Base-by-base conservation (phyloP, 2,888 invertebrate species). In the Hirtodrosophila alboralis region DNA sequence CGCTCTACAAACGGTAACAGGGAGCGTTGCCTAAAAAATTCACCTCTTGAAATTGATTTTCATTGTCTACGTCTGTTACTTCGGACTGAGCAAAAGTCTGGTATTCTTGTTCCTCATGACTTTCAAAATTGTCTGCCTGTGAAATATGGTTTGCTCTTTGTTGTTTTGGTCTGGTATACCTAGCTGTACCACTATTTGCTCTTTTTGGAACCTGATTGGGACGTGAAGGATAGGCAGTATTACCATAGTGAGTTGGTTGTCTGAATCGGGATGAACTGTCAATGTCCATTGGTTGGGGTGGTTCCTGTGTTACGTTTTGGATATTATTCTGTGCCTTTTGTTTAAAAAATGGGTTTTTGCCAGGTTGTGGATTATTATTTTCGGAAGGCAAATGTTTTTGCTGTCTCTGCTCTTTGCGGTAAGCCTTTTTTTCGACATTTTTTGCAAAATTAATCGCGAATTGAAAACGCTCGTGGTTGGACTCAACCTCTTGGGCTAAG, bases 391-490 rank as follows among this genome's bases (percentile, higher is more conserved):
- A 18, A 18, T 9, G 34, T 36, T 10, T 36, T 36, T 18, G 10
- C 18, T 36, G 21, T 10, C 18, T 9, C 4, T 36, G 34, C 13
- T 36, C 21, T n/a, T 36, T 18, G 5, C 36, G 36, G 6, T n/a
- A 21, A 36, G 36, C 18, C n/a, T 10, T 48, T 23, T 48, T 30
- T 26, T 21, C 14, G 8, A 23, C 9, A 1, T 37, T 26, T 14
- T 38, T 40, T 38, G 13, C 14, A 7, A 23, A 26, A 23, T n/a
- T 36, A 36, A n/a, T 18, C 6, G 28, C 31, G 3, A 44, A 31
- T 21, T 21, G n/a, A 10, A n/a, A 44, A 6, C 43, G 43, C 9
- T 28, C n/a, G n/a, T 48, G 38, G n/a, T 48, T 48, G 12, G 38
- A 28, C 10, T 47, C 36, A 12, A 37, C 47, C 16, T 37, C 47